A percentile compares a stretch with the other conserved stretches of the same genome.
Evolutionary conservation across 1,140 invertebrate species (phyloP).

Genomic region (Atta colombica): DNA sequence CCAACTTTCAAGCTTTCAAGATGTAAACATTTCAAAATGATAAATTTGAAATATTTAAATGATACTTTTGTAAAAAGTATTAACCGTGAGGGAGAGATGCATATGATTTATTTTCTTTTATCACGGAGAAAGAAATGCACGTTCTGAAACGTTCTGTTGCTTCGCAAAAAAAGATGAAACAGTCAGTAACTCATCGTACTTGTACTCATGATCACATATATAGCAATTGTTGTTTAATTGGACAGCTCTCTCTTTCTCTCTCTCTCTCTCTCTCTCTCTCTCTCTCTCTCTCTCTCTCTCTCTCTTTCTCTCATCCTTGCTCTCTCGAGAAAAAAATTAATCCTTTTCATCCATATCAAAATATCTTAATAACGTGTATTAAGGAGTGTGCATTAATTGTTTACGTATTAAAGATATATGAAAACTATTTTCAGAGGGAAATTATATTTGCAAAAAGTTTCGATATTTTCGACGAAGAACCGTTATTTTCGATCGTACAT

Average conservation of each 20-base stretch:
- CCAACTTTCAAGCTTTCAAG: neutral
- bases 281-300: too few species aligned
- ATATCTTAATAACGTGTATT: neutral
- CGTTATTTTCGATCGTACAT: neutral
- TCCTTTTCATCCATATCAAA: neutral
- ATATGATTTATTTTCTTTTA: neutral
- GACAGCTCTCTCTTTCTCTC: too few species aligned
- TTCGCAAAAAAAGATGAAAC: too few species aligned
- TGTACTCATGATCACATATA: too few species aligned
- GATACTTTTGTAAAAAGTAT: neutral
- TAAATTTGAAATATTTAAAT: too few species aligned
- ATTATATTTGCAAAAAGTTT: neutral
- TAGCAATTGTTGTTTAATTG: too few species aligned
- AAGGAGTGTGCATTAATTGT: neutral
- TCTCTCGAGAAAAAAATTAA: too few species aligned
- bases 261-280: too few species aligned
- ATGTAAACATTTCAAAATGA: neutral
- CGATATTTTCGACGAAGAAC: neutral
- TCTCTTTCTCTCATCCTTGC: too few species aligned
- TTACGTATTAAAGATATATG: too few species aligned
- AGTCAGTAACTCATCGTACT: too few species aligned
- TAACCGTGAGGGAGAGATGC: neutral
- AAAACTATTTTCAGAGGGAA: too few species aligned
- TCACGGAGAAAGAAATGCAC: neutral
- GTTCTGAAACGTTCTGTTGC: neutral